phyloP scores from a whole-genome alignment of 2,113 vertebrate genomes.

The Tetrao urogallus region DNA sequence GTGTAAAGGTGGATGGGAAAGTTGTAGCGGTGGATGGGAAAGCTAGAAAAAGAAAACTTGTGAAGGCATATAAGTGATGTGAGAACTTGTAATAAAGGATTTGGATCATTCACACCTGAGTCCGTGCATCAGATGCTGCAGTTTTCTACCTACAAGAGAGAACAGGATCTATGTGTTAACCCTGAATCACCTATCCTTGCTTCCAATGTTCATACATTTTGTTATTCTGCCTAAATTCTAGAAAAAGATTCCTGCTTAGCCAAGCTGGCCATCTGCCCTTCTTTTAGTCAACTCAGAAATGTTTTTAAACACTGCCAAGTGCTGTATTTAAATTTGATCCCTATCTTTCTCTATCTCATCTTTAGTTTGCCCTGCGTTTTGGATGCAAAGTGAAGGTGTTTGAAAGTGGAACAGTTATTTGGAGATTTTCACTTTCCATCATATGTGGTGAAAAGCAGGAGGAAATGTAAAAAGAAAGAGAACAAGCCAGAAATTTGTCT shows the following conservation, averaged over 20 bases:
- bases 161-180: neutral
- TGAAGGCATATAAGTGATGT: too few relatives aligned
- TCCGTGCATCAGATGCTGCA: neutral
- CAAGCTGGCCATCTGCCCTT: neutral
- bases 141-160: neutral
- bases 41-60: too few relatives aligned
- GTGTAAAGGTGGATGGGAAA: too few relatives aligned
- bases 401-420: neutral
- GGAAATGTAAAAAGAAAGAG: neutral
- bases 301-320: neutral
- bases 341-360: neutral
- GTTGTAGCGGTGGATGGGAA: too few relatives aligned
- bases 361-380: neutral
- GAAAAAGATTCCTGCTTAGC: neutral
- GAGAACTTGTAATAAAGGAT: too few relatives aligned
- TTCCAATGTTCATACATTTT: neutral
- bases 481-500: neutral
- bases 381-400: neutral
- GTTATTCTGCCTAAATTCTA: neutral
- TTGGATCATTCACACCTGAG: too few relatives aligned
- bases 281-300: neutral
- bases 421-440: neutral
- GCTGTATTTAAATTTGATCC: neutral
- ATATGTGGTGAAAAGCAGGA: neutral
- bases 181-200: neutral